Evolutionary conservation across 2,888 invertebrate genomes (phyloP).

Genomic region (Nomada goodeniana): DNA sequence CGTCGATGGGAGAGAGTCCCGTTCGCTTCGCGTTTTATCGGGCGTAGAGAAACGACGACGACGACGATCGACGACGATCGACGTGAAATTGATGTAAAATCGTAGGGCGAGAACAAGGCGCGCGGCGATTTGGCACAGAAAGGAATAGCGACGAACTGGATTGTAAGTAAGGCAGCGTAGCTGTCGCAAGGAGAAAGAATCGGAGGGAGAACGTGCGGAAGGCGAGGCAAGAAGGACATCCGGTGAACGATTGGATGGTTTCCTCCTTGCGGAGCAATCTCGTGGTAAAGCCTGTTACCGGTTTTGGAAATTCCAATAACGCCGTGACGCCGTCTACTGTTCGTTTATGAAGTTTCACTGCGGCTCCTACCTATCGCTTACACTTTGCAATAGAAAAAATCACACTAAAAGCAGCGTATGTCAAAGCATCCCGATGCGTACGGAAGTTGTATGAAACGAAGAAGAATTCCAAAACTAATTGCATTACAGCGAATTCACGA

Average conservation of each 20-base stretch:
- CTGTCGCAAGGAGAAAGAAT: constrained; percentile 52
- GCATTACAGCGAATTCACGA: background rate
- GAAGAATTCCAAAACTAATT: background rate
- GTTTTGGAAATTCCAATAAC: constrained; percentile 79
- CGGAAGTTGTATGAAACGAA: background rate
- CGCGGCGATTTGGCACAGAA: constrained; percentile 35
- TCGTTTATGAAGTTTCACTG: constrained; percentile 56
- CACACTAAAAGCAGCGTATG: background rate
- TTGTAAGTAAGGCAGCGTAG: constrained; percentile 42
- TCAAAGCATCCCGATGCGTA: background rate
- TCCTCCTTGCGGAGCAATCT: constrained; percentile 84
- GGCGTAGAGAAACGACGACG: constrained; percentile 7
- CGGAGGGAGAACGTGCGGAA: constrained; percentile 50
- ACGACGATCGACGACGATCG: constrained; percentile 36
- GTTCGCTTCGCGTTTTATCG: background rate
- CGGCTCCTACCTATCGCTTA: constrained; percentile 46
- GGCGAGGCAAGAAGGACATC: constrained; percentile 78
- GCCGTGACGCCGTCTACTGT: constrained; percentile 60
- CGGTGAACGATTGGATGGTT: constrained; percentile 83
- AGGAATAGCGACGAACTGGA: constrained; percentile 35
- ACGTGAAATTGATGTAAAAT: constrained; percentile 36
- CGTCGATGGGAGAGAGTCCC: background rate
- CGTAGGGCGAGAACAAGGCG: constrained; percentile 24
- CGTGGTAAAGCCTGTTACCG: constrained; percentile 83
- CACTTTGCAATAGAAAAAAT: constrained; percentile 31